Percentiles rank a stretch among this genome's conserved stretches.
Conservation (phyloP, 2,113 vertebrate genomes). For the Dissostichus mawsoni region DNA sequence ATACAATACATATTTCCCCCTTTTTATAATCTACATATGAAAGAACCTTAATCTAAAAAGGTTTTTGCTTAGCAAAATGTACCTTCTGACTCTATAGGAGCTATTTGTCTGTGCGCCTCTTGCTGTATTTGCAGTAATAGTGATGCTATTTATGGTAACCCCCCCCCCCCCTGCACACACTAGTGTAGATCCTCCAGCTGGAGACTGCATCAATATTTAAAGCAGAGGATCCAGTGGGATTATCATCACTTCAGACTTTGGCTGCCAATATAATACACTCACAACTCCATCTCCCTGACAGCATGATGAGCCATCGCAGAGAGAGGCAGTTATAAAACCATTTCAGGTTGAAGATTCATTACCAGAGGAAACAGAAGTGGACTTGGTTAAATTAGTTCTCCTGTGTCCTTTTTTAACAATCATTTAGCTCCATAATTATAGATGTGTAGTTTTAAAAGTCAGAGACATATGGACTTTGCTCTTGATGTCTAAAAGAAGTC, state of each 20-base stretch:
- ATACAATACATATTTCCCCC: too few relatives aligned
- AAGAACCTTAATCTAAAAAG: too few relatives aligned
- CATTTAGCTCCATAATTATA: background rate
- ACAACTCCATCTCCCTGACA: background rate
- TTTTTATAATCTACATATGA: too few relatives aligned
- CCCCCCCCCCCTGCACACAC: too few relatives aligned
- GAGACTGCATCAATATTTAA: conserved; percentile 58
- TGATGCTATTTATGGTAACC: background rate
- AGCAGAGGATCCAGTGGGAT: conserved; percentile 30
- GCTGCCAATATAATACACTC: background rate
- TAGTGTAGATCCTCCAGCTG: conserved; percentile 20
- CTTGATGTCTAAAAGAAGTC: background rate
- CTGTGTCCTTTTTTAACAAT: background rate
- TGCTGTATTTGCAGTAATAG: background rate
- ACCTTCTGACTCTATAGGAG: too few relatives aligned
- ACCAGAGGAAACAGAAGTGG: too few relatives aligned
- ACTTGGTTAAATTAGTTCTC: background rate
- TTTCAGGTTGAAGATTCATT: background rate
- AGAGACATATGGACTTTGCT: background rate
- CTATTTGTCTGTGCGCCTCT: too few relatives aligned
- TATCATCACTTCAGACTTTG: conserved; percentile 23
- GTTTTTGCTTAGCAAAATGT: too few relatives aligned
- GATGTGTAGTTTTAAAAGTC: background rate
- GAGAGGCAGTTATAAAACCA: background rate
- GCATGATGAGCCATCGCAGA: background rate